Evolutionary conservation across 2,113 vertebrate genomes (phyloP).

Genomic region (Beaufortia kweichowensis): DNA sequence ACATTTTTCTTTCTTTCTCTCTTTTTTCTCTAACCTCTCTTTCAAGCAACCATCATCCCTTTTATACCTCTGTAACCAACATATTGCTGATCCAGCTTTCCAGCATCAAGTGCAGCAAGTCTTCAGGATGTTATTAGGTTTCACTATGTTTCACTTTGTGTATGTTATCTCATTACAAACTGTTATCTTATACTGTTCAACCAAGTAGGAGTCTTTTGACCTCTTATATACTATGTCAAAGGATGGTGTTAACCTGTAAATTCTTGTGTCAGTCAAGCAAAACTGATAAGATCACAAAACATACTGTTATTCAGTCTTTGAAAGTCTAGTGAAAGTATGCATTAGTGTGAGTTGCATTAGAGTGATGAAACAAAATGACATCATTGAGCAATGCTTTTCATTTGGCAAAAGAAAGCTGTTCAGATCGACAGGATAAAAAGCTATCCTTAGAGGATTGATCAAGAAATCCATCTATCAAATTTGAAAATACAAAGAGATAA

Average conservation of each 20-base stretch:
- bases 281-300: background rate
- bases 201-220: background rate
- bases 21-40: conserved; percentile 45
- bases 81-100: conserved; percentile 20
- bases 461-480: conserved; percentile 5
- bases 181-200: background rate
- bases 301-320: background rate
- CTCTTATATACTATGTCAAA: background rate
- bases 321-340: conserved; percentile 2
- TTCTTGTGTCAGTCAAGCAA: background rate
- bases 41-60: background rate
- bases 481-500: conserved; percentile 2
- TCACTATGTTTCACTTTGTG: conserved; percentile 29
- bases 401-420: background rate
- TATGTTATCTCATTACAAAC: background rate
- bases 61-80: conserved; percentile 58
- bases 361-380: conserved; percentile 1
- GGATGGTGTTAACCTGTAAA: background rate
- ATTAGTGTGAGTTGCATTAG: background rate
- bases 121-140: conserved; percentile 24
- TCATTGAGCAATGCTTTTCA: background rate
- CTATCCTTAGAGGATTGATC: background rate
- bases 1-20: conserved; percentile 30
- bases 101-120: background rate
- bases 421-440: background rate